Percentiles rank a stretch among this genome's conserved stretches.
Conservation (phyloP, 2,888 invertebrate genomes). For the Pantelozetes paolii region DNA sequence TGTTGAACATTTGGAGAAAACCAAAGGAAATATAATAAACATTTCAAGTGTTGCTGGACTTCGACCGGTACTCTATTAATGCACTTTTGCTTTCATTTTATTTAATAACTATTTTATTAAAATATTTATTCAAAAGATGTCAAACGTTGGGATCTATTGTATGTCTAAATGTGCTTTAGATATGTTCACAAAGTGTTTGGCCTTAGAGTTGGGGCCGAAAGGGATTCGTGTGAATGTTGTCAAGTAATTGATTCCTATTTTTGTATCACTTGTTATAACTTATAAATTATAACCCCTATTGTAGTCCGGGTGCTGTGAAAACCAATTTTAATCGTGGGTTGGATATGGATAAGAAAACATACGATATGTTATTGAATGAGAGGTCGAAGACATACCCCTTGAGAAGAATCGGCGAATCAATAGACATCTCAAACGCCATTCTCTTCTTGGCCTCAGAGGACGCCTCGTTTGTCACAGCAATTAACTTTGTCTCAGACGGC, state of each 20-base stretch:
- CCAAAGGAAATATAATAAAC: conserved; percentile 6
- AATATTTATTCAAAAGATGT: no score
- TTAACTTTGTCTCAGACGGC: conserved; percentile 83
- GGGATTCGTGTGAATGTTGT: background rate
- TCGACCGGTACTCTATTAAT: background rate
- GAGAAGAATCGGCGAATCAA: conserved; percentile 74
- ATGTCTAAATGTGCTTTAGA: background rate
- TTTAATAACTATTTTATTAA: no score
- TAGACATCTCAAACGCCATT: conserved; percentile 84
- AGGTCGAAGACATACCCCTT: conserved; percentile 81
- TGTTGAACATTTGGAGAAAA: background rate
- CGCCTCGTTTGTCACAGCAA: conserved; percentile 81
- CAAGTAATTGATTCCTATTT: background rate
- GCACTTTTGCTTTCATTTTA: no score
- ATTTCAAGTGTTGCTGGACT: background rate
- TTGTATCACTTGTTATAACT: background rate
- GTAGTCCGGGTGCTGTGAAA: background rate
- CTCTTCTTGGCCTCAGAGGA: conserved; percentile 86
- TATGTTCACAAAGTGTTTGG: conserved; percentile 9
- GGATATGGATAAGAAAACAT: background rate
- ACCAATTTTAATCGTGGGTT: background rate
- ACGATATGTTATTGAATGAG: background rate
- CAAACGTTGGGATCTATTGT: no score
- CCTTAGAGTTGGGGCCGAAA: background rate
- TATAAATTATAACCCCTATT: background rate